Percentiles rank a stretch among this genome's conserved stretches.
phyloP scores from a whole-genome alignment of 2,113 vertebrate species.

The Pterocles gutturalis region DNA sequence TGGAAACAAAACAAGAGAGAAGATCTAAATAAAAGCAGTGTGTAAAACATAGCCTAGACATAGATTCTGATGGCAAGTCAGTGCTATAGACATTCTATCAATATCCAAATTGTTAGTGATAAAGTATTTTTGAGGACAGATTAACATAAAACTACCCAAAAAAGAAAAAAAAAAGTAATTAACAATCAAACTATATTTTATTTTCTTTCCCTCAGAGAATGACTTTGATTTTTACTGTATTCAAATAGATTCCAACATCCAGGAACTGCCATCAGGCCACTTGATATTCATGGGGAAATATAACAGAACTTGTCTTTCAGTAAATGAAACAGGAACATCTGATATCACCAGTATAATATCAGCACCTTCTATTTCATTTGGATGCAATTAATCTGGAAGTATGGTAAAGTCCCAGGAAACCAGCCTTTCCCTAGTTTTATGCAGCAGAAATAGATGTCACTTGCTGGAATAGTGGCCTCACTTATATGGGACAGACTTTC shows the following conservation, averaged over 20 bases:
- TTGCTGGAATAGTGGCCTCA: background rate
- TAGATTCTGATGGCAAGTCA: background rate
- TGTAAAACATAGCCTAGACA: background rate
- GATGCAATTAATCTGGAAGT: slow-evolving; percentile 20
- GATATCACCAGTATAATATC: background rate
- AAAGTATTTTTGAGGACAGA: background rate
- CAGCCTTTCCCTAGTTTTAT: background rate
- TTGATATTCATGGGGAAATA: slow-evolving; percentile 12
- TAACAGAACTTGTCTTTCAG: background rate
- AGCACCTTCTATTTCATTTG: slow-evolving; percentile 2
- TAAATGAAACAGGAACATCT: background rate
- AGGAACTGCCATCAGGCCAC: background rate
- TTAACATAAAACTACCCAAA: background rate
- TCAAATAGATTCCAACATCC: background rate
- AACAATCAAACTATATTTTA: background rate
- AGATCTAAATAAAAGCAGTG: background rate
- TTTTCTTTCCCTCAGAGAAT: background rate
- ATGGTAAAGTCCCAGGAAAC: background rate
- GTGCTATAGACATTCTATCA: background rate
- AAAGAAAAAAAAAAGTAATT: background rate
- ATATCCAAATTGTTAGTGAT: background rate
- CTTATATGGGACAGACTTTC: background rate
- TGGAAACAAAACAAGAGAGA: background rate
- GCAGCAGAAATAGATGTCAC: background rate
- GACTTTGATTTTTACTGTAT: background rate